Conservation (phyloP, 2,113 vertebrate genomes). For the Colaptes auratus region DNA sequence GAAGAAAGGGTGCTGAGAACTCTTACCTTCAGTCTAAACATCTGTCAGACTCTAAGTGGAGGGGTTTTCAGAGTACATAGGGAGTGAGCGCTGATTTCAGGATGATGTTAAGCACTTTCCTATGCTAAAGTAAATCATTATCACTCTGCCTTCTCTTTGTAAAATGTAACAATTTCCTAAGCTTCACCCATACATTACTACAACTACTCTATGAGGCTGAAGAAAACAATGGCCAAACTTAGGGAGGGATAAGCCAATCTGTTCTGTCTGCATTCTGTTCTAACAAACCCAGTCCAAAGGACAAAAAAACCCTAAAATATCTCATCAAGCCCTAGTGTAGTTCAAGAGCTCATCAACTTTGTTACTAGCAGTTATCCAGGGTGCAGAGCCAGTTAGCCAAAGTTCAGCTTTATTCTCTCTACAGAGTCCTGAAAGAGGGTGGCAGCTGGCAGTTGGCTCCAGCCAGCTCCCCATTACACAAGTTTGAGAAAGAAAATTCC, state of each 20-base stretch:
- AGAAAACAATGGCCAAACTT: neutral
- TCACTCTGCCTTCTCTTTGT: neutral
- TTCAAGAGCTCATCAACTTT: neutral
- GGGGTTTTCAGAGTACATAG: neutral
- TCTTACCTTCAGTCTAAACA: neutral
- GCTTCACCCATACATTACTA: neutral
- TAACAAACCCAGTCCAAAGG: neutral
- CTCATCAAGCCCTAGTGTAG: neutral
- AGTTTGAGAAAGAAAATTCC: slow-evolving; percentile 16
- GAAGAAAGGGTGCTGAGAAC: neutral
- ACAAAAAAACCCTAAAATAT: neutral
- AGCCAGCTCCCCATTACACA: neutral
- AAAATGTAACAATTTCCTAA: neutral
- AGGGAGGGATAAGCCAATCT: neutral
- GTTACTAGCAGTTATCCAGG: neutral
- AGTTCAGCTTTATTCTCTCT: neutral
- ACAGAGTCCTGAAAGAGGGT: neutral
- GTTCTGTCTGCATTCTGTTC: neutral
- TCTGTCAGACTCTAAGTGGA: neutral
- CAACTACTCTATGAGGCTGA: neutral
- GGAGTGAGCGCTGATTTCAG: neutral
- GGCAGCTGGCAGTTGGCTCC: slow-evolving; percentile 14
- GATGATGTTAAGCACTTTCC: neutral
- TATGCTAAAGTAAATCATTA: neutral
- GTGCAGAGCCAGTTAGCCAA: neutral